Evolutionary conservation across 1,140 invertebrate genomes (phyloP).

Genomic region (Drosophila arawakana): DNA sequence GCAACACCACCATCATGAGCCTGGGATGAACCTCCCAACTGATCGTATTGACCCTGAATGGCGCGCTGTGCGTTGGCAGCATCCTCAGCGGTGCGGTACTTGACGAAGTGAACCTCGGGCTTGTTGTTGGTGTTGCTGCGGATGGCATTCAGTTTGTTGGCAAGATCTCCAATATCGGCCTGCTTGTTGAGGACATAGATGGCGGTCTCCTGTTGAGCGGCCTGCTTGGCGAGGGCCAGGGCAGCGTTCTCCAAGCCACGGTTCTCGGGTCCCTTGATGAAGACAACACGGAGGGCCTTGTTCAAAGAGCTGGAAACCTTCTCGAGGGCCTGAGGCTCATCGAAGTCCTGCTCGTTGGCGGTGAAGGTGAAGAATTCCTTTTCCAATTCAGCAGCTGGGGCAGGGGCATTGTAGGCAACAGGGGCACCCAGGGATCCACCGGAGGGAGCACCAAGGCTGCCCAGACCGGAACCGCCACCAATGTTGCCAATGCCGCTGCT

Average conservation of each 20-base stretch:
- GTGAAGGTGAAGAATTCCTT: slow-evolving; percentile 72
- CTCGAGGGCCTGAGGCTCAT: slow-evolving; percentile 57
- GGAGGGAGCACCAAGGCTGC: slow-evolving; percentile 20
- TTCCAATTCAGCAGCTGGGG: slow-evolving; percentile 62
- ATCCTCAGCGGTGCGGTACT: slow-evolving; percentile 73
- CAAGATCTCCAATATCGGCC: slow-evolving; percentile 68
- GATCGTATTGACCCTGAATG: slow-evolving; percentile 70
- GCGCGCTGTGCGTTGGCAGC: slow-evolving; percentile 72
- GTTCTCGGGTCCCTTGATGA: slow-evolving; percentile 81
- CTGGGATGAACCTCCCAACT: slow-evolving; percentile 59
- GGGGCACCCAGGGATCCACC: slow-evolving; percentile 46
- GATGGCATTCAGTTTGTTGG: slow-evolving; percentile 62
- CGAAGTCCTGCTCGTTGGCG: slow-evolving; percentile 68
- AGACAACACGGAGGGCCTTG: slow-evolving; percentile 71
- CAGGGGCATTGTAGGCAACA: slow-evolving; percentile 58
- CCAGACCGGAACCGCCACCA: slow-evolving; percentile 13
- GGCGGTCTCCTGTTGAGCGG: slow-evolving; percentile 71
- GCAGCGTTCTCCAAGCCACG: slow-evolving; percentile 71
- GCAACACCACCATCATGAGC: slow-evolving; percentile 70
- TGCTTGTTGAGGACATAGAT: slow-evolving; percentile 77
- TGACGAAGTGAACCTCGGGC: slow-evolving; percentile 77
- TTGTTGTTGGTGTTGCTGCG: slow-evolving; percentile 62
- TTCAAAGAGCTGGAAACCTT: slow-evolving; percentile 55
- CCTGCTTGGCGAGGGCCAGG: slow-evolving; percentile 67
- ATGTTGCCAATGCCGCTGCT: slow-evolving; percentile 14